These are phyloP conservation scores for Clarias batrachus DNA, from an alignment of 2,113 vertebrate genomes.

Conservation along the genomic window DNA sequence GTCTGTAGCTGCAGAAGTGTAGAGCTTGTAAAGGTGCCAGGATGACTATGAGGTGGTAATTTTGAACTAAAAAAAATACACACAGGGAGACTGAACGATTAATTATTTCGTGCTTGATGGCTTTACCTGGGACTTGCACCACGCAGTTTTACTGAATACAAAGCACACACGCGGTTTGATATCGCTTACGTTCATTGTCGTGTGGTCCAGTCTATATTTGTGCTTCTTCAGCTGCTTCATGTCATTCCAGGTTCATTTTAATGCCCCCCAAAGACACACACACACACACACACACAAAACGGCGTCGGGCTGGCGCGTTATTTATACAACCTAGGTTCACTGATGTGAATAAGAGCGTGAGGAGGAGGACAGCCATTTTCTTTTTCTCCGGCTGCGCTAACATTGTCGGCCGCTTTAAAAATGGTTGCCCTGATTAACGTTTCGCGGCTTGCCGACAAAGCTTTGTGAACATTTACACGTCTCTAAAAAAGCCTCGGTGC, in stretches of 20 bases:
- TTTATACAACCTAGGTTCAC: slow-evolving; percentile 20
- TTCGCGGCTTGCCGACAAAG: background rate
- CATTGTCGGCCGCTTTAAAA: slow-evolving; percentile 38
- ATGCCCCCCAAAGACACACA: background rate
- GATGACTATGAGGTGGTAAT: background rate
- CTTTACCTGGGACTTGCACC: background rate
- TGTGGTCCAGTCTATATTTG: background rate
- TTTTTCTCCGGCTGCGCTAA: slow-evolving; percentile 38
- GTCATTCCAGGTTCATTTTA: slow-evolving; percentile 33
- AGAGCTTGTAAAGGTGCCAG: background rate
- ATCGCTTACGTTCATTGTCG: no score
- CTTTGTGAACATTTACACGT: background rate
- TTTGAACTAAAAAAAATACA: background rate
- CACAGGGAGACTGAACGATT: background rate
- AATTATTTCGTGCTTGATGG: background rate
- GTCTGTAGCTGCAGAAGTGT: background rate
- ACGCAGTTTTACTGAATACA: no score
- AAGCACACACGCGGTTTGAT: background rate
- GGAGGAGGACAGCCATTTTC: slow-evolving; percentile 47
- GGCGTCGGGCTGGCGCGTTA: slow-evolving; percentile 37
- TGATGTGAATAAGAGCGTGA: slow-evolving; percentile 28
- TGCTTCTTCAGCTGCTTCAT: slow-evolving; percentile 35
- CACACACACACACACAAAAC: background rate
- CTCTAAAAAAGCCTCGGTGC: background rate
- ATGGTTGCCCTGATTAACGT: slow-evolving; percentile 43